Base-by-base conservation (phyloP, 2,113 vertebrate genomes). In the Silurus asotus region DNA sequence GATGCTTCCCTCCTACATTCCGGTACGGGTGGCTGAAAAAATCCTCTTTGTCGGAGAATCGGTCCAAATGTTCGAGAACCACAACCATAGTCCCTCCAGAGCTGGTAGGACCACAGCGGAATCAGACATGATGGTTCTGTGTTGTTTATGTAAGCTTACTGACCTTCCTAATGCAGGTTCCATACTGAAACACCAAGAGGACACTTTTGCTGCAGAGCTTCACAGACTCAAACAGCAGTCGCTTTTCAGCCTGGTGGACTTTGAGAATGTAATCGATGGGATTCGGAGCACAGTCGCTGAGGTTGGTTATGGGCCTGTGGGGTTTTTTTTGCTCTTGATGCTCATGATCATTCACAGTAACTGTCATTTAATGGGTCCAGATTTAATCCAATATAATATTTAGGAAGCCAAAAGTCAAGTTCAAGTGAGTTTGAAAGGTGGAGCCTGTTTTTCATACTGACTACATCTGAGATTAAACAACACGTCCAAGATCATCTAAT, bases 11-110 rank as follows among this genome's bases (percentile, higher is more conserved):
- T 99, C 97, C 0, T 99, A 99, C 92, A 97, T 99, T 82, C 98
- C 98, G 84, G 93, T 98, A 89, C 93, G 97, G 1, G 97, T 98
- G 84, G 98, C 97, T 13, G 98, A 99, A 95, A 99, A 99, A 92
- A 99, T 99, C 92, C 95, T 99, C 45, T 99, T 99, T 90, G 97
- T 99, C 17, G 98, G 98, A 88, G 98, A 99, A 90, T 99, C 97
- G 0, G 97, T 99, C 59, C 98, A 99, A 94, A 99, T 99, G 98
- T 99, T 99, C 89, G 98, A 99, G 90, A 99, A 98, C 93, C 97
- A 99, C 93, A 99, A 97, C 88, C 95, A 97, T 90, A 97, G 95
- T 90, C 94, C 97, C 49, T 96, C 97, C 2, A 95, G 96, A 93
- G 96, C 98, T 82, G 97, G 98, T 99, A 94, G 88, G 93, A 84